A percentile compares a stretch with the other conserved stretches of the same genome.
Evolutionary conservation across 2,113 vertebrate genomes (phyloP).

Genomic region (Pachypanchax playfairii): DNA sequence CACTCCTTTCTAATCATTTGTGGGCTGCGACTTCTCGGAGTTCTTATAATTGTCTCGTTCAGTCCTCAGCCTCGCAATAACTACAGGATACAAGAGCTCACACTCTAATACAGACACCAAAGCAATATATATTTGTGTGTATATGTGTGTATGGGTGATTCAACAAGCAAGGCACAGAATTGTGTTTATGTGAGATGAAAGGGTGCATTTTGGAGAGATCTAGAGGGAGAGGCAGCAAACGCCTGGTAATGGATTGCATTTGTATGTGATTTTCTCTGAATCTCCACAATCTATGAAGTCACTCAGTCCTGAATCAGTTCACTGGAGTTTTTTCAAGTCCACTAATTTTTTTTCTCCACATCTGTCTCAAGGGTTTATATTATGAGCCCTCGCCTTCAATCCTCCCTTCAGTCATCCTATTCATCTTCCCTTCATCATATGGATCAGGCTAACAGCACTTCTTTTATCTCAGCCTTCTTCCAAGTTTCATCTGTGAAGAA

Average conservation of each 20-base stretch:
- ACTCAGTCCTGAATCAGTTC: conserved; percentile 55
- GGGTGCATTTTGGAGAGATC: conserved; percentile 61
- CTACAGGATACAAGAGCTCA: conserved; percentile 78
- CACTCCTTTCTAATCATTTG: conserved; percentile 82
- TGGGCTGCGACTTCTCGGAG: conserved; percentile 77
- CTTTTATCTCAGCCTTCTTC: neutral
- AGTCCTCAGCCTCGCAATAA: conserved; percentile 79
- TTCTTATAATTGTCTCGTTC: conserved; percentile 84
- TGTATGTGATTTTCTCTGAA: conserved; percentile 66
- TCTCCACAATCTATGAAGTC: conserved; percentile 60
- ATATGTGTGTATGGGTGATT: conserved; percentile 59
- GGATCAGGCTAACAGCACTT: conserved; percentile 5
- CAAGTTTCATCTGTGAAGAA: neutral
- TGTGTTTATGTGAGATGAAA: conserved; percentile 54
- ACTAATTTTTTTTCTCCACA: conserved; percentile 36
- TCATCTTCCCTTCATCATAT: neutral
- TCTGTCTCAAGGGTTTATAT: conserved; percentile 33
- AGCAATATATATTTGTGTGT: conserved; percentile 73
- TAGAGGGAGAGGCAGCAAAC: conserved; percentile 48
- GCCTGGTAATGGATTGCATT: conserved; percentile 70
- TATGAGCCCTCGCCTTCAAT: conserved; percentile 10
- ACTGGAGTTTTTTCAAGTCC: conserved; percentile 35
- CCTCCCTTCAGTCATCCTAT: neutral
- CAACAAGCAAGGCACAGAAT: conserved; percentile 27
- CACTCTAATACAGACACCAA: conserved; percentile 73